A percentile compares a stretch with the other conserved stretches of the same genome.
Evolutionary conservation across 2,113 vertebrate species (phyloP).

Genomic region (Grus americana): DNA sequence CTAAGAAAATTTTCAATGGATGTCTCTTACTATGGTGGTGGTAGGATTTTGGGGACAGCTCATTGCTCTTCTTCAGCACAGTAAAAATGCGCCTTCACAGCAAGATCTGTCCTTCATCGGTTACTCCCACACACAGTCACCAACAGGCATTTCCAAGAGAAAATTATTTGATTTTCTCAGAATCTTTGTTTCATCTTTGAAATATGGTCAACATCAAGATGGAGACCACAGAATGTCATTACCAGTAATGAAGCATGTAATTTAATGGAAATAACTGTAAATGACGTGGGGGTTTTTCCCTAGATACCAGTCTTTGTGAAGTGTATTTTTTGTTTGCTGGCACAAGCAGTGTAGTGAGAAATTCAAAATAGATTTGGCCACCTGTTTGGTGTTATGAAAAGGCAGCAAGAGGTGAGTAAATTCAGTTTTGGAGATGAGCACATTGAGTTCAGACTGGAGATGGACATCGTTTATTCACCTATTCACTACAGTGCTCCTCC

Average conservation of each 20-base stretch:
- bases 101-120: neutral
- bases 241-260: neutral
- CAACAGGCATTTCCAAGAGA: neutral
- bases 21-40: neutral
- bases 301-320: neutral
- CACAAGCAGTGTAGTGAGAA: neutral
- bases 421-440: neutral
- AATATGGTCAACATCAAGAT: neutral
- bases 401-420: neutral
- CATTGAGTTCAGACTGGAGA: neutral
- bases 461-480: neutral
- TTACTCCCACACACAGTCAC: no score
- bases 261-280: neutral
- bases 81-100: neutral
- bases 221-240: neutral
- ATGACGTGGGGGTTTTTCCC: rapidly evolving
- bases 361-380: neutral
- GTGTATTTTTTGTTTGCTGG: neutral
- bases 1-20: neutral
- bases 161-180: neutral
- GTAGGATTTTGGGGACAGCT: neutral
- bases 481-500: neutral
- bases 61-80: neutral
- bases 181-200: neutral
- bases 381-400: neutral